phyloP scores from a whole-genome alignment of 2,797 vertebrate species.

The Chloroceryle inda region DNA sequence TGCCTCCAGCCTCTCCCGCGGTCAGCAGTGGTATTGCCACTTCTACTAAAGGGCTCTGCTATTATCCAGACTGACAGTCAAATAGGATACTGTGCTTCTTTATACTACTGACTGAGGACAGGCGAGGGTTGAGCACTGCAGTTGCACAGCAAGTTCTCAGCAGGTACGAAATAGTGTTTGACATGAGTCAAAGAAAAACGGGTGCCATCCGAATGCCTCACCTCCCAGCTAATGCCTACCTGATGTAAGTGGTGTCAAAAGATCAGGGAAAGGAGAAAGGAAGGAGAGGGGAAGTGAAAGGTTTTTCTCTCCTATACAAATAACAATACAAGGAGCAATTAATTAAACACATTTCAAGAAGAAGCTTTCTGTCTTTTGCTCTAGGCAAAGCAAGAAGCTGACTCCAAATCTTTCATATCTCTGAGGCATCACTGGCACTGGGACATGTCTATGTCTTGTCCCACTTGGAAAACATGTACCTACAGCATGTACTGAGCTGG shows the following conservation, averaged over 20 bases:
- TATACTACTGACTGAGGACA: not conserved
- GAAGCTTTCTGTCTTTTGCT: not conserved
- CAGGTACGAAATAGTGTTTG: fast-evolving
- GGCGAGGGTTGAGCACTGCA: not conserved
- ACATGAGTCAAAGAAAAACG: not conserved
- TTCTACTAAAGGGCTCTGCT: not conserved
- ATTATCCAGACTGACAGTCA: not conserved
- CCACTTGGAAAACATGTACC: not conserved
- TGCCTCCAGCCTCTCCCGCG: not conserved
- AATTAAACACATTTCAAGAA: not conserved
- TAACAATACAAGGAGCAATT: not conserved
- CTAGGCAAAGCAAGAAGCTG: not conserved
- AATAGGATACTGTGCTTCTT: not conserved
- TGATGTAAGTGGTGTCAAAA: not conserved
- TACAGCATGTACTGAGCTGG: not conserved
- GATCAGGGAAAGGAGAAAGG: not conserved
- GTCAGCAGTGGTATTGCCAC: not conserved
- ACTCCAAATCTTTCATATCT: not conserved
- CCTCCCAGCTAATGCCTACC: not conserved
- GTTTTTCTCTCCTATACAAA: not conserved
- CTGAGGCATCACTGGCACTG: fast-evolving
- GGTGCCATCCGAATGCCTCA: not conserved
- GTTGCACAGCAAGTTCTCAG: not conserved
- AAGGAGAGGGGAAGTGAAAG: not conserved
- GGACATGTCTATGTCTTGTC: not conserved